Percentiles rank a stretch among this genome's conserved stretches.
phyloP scores from a whole-genome alignment of 2,888 invertebrate species.

The Scaptomyza reducta region DNA sequence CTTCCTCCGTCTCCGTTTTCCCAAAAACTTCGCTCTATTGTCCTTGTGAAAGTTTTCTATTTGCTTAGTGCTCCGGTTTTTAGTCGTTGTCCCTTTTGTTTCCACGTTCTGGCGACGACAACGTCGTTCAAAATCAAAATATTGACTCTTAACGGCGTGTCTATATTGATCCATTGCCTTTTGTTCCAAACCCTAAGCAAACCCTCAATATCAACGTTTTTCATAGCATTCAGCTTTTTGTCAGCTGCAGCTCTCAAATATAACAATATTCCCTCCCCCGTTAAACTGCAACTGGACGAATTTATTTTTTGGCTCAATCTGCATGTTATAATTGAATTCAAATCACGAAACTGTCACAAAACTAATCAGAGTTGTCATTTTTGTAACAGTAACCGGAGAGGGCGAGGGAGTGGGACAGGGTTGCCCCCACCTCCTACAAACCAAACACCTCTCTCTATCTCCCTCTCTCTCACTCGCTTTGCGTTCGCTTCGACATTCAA shows the following conservation, averaged over 20 bases:
- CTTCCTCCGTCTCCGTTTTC: neutral
- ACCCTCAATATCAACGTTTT: neutral
- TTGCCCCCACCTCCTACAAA: neutral
- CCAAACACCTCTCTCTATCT: too few species aligned
- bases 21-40: slow-evolving; percentile 15
- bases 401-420: slow-evolving; percentile 3
- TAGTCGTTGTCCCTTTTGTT: slow-evolving; percentile 53
- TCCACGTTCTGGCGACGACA: slow-evolving; percentile 21
- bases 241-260: slow-evolving; percentile 24
- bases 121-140: slow-evolving; percentile 66
- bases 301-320: slow-evolving; percentile 22
- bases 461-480: neutral
- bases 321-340: slow-evolving; percentile 79
- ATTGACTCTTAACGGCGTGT: slow-evolving; percentile 71
- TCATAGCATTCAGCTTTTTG: slow-evolving; percentile 38
- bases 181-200: slow-evolving; percentile 10
- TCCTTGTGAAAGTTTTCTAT: slow-evolving; percentile 69
- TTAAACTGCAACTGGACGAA: slow-evolving; percentile 14
- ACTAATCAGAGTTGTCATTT: slow-evolving; percentile 76
- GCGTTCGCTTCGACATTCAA: slow-evolving; percentile 68
- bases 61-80: slow-evolving; percentile 54
- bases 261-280: neutral
- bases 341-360: slow-evolving; percentile 80
- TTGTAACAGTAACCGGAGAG: slow-evolving; percentile 47
- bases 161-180: slow-evolving; percentile 63